Evolutionary conservation across 2,888 invertebrate species (phyloP).

Genomic region (Rhaphigaster nebulosa): DNA sequence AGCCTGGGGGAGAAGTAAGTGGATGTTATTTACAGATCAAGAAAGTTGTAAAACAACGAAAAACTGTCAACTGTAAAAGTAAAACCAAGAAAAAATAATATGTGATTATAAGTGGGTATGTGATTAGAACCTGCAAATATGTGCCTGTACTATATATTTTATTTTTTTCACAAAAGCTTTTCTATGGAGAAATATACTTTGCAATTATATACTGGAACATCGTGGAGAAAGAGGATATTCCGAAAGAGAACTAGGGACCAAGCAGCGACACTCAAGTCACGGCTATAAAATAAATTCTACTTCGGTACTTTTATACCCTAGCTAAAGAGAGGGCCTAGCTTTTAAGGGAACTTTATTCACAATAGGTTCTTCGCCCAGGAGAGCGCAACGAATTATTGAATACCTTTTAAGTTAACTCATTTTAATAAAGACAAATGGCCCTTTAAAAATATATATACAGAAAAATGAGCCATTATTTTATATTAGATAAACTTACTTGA

Average conservation of each 20-base stretch:
- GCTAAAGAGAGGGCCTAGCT: slow-evolving; percentile 14
- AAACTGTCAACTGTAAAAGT: too few relatives aligned
- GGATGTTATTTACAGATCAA: too few relatives aligned
- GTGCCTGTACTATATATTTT: too few relatives aligned
- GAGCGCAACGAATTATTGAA: neutral
- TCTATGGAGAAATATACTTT: neutral
- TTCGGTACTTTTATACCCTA: slow-evolving; percentile 14
- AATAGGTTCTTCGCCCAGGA: neutral
- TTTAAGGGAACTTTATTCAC: slow-evolving; percentile 14
- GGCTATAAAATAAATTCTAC: slow-evolving; percentile 14
- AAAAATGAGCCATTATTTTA: neutral
- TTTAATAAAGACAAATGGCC: neutral
- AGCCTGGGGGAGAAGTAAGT: too few relatives aligned
- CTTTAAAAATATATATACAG: neutral
- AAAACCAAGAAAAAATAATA: too few relatives aligned
- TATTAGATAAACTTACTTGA: neutral
- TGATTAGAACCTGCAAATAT: too few relatives aligned
- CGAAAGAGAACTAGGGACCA: neutral
- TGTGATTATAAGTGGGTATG: too few relatives aligned
- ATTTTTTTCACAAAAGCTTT: neutral
- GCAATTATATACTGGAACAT: neutral
- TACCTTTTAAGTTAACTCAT: slow-evolving; percentile 14
- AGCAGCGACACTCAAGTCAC: slow-evolving; percentile 4
- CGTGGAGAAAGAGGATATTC: neutral
- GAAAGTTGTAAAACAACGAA: too few relatives aligned